These are phyloP conservation scores for Drosophila triauraria DNA, from an alignment of 1,140 invertebrate genomes.

Conservation along the genomic window DNA sequence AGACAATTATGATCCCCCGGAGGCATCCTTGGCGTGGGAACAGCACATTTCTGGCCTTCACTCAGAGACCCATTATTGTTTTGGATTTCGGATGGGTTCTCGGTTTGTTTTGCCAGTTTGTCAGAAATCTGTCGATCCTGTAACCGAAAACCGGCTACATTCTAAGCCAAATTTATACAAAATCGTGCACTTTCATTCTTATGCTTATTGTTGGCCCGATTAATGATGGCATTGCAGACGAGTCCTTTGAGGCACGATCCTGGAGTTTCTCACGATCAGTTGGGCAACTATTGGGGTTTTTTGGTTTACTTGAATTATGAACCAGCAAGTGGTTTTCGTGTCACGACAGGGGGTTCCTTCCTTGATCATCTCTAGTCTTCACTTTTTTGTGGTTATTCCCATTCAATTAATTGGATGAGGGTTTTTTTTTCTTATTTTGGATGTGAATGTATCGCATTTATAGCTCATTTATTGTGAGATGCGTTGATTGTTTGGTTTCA, in stretches of 20 bases:
- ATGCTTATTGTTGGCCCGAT: constrained; percentile 18
- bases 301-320: background rate
- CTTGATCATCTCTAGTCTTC: constrained; percentile 23
- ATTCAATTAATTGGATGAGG: constrained; percentile 41
- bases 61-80: constrained; percentile 37
- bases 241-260: constrained; percentile 32
- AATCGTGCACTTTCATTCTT: constrained; percentile 36
- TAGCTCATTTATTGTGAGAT: constrained; percentile 34
- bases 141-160: constrained; percentile 46
- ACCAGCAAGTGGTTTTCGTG: constrained; percentile 13
- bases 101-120: constrained; percentile 35
- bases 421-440: background rate
- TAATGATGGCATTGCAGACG: constrained; percentile 26
- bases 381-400: constrained; percentile 16
- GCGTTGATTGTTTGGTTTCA: constrained; percentile 7
- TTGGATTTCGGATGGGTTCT: constrained; percentile 20
- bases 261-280: constrained; percentile 15
- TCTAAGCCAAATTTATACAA: constrained; percentile 40
- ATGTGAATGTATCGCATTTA: constrained; percentile 30
- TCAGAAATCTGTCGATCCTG: constrained; percentile 45
- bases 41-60: constrained; percentile 37
- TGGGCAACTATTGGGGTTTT: constrained; percentile 12
- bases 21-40: constrained; percentile 63
- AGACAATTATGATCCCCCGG: constrained; percentile 57
- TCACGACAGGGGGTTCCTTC: constrained; percentile 24